Percentiles rank a stretch among this genome's conserved stretches.
Conservation (phyloP, 30 jellyfish, hydroid and myxozoan species). For the Aurelia sp. region DNA sequence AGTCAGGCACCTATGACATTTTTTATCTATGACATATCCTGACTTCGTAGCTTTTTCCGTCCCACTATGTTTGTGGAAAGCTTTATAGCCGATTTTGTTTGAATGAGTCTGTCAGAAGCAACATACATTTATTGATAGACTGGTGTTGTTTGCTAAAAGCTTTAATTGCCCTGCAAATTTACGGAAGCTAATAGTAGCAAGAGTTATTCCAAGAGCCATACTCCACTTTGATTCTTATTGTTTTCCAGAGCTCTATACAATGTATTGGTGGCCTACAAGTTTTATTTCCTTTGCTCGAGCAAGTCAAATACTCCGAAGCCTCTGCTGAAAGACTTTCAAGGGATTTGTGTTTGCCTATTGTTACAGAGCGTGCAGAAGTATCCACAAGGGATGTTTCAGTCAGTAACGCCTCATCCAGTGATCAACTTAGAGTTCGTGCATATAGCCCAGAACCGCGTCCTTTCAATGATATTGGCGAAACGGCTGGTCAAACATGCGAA, state of each 20-base stretch:
- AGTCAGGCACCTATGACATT: no score
- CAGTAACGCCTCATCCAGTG: neutral
- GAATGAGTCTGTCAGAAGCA: no score
- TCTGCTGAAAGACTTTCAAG: constrained; percentile 17
- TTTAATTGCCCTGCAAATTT: no score
- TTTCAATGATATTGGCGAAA: constrained; percentile 27
- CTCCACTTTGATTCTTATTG: neutral
- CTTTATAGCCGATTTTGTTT: no score
- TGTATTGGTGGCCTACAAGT: constrained; percentile 93
- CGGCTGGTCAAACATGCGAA: constrained; percentile 9
- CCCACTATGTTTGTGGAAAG: no score
- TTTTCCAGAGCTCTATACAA: constrained; percentile 80
- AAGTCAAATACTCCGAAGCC: constrained; percentile 57
- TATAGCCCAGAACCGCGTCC: constrained; percentile 8
- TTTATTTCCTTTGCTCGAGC: constrained; percentile 90
- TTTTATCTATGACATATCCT: no score
- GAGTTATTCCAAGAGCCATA: no score
- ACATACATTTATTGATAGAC: no score
- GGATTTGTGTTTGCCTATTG: constrained; percentile 16
- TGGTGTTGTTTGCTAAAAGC: no score
- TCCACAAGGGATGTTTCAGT: constrained; percentile 35
- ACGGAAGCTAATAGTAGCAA: no score
- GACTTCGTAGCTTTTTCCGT: no score
- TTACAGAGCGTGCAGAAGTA: constrained; percentile 9
- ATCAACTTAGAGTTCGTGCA: neutral